Evolutionary conservation across 2,113 vertebrate genomes (phyloP).

Genomic region (Psophia crepitans): DNA sequence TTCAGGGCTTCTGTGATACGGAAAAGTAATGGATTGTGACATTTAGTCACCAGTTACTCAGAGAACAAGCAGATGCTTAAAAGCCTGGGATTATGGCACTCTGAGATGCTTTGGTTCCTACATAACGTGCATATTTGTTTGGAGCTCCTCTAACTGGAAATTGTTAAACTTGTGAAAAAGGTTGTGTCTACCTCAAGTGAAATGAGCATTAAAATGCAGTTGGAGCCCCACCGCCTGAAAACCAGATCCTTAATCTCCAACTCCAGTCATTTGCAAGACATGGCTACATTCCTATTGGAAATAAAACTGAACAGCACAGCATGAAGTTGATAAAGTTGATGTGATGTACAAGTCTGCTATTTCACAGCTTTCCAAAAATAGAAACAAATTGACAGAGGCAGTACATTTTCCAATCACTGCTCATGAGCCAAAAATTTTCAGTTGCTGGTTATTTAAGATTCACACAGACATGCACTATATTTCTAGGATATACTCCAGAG

Average conservation of each 20-base stretch:
- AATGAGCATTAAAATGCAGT: background rate
- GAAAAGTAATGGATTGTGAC: background rate
- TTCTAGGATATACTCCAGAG: background rate
- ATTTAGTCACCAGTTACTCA: background rate
- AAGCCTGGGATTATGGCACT: background rate
- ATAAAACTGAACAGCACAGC: background rate
- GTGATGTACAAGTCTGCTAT: background rate
- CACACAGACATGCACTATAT: background rate
- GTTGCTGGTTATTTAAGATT: background rate
- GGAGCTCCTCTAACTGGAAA: background rate
- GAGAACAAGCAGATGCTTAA: background rate
- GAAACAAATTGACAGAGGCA: background rate
- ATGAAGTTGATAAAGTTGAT: background rate
- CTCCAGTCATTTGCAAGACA: background rate
- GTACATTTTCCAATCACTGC: background rate
- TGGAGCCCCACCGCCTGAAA: background rate
- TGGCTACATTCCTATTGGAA: background rate
- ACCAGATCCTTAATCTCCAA: background rate
- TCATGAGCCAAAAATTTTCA: background rate
- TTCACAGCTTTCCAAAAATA: constrained; percentile 2
- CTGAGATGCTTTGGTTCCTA: background rate
- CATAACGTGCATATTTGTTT: background rate
- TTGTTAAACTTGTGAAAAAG: background rate
- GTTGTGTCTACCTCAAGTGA: background rate
- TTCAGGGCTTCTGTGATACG: background rate